phyloP scores from a whole-genome alignment of 2,888 invertebrate genomes.

The Cacoxenus indagator region DNA sequence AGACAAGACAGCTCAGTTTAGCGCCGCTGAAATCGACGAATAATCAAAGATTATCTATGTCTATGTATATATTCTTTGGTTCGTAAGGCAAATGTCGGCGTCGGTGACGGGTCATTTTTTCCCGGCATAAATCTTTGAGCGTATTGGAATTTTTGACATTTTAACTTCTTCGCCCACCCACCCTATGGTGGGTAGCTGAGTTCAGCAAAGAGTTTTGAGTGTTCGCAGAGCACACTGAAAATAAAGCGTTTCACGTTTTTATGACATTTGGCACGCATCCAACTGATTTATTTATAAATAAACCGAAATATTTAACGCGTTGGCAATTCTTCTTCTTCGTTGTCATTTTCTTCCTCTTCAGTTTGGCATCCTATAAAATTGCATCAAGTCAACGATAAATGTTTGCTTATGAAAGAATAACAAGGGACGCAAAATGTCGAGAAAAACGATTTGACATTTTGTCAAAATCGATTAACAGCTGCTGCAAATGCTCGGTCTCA shows the following conservation, averaged over 20 bases:
- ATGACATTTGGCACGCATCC: slow-evolving; percentile 54
- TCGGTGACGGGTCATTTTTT: too few relatives aligned
- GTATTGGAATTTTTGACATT: too few relatives aligned
- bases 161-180: too few relatives aligned
- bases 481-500: neutral
- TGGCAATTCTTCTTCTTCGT: slow-evolving; percentile 37
- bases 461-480: slow-evolving; percentile 7
- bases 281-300: slow-evolving; percentile 62
- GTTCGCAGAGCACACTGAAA: slow-evolving; percentile 31
- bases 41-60: too few relatives aligned
- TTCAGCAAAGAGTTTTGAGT: neutral
- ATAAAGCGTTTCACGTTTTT: slow-evolving; percentile 55
- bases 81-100: too few relatives aligned
- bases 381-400: slow-evolving; percentile 5
- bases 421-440: neutral
- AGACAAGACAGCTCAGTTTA: too few relatives aligned
- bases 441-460: slow-evolving; percentile 7
- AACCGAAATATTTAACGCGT: slow-evolving; percentile 28
- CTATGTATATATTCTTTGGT: neutral
- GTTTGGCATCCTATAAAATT: slow-evolving; percentile 19
- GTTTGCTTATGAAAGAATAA: neutral
- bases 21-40: too few relatives aligned
- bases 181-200: too few relatives aligned
- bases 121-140: too few relatives aligned
- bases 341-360: slow-evolving; percentile 4